phyloP scores from a whole-genome alignment of 2,797 vertebrate genomes.

The Falco concolor region DNA sequence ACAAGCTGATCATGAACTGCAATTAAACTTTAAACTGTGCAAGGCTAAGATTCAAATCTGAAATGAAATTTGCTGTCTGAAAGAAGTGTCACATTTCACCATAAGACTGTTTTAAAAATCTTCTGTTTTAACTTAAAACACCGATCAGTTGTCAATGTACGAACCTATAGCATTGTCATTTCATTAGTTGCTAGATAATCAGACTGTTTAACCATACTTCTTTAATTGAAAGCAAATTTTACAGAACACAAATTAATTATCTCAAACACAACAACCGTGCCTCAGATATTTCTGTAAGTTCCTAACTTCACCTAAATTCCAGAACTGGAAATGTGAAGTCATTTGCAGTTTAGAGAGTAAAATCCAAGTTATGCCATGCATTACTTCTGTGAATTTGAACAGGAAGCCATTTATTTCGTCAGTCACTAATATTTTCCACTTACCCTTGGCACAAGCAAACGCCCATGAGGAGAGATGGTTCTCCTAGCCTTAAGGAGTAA shows the following conservation, averaged over 20 bases:
- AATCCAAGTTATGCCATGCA: neutral
- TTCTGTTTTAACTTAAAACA: neutral
- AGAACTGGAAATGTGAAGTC: neutral
- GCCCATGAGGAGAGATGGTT: neutral
- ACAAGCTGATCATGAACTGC: neutral
- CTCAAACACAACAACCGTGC: neutral
- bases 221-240: neutral
- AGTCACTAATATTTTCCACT: neutral
- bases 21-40: neutral
- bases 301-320: neutral
- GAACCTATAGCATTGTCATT: neutral
- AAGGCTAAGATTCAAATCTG: neutral
- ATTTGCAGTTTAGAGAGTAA: neutral
- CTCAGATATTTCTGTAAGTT: neutral
- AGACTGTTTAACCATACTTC: neutral
- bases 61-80: neutral
- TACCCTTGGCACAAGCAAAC: neutral
- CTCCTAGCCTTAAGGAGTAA: neutral
- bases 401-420: neutral
- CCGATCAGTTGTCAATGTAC: neutral
- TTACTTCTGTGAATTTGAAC: neutral
- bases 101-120: neutral
- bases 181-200: neutral
- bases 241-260: neutral
- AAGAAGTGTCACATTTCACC: neutral